Evolutionary conservation across 2,797 vertebrate species (phyloP), one percentile per base, ranked within the genome.

Genomic region (Malurus leucopterus): DNA sequence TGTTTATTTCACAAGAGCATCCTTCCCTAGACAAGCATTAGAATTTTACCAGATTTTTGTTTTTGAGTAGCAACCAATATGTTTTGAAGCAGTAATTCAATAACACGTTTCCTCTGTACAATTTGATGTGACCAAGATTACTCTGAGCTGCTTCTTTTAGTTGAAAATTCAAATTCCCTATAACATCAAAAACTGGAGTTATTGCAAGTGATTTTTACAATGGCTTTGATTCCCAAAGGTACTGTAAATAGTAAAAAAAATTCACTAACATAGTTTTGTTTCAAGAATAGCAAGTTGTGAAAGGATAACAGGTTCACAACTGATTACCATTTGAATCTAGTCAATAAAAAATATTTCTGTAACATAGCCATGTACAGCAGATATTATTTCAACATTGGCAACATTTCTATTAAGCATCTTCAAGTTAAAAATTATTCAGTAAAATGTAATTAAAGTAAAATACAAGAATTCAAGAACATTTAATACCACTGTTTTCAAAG

Each of bases 401-500:
- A 78, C 13, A n/a, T 47, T 77, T 79, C 61, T 74, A 55, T 84
- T 89, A 89, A 85, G 17, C 63, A 94, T 74, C 68, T 61, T 70
- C 18, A 83, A 18, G n/a, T 78, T 81, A 92, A 85, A 95, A 95
- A 88, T 51, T 80, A 76, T 85, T 86, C 91, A 90, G 89, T 78
- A 95, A 96, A 95, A 88, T 32, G 53, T 47, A 65, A 82, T 93
- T 94, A 86, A 95, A 92, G 72, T 41, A 74, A 58, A 95, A 70
- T 91, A 90, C 54, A 86, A 93, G 82, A 93, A 92, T 68, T 89
- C 79, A 84, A 87, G 30, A 95, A 62, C 49, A 83, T 93, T 96
- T 94, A 96, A 95, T 94, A 92, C 40, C 77, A 87, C 59, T 76
- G 69, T 88, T 93, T 88, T 96, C 84, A 67, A 93, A 96, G 96